Base-by-base conservation (phyloP, 1,140 invertebrate genomes). In the Ceratina australensis region DNA sequence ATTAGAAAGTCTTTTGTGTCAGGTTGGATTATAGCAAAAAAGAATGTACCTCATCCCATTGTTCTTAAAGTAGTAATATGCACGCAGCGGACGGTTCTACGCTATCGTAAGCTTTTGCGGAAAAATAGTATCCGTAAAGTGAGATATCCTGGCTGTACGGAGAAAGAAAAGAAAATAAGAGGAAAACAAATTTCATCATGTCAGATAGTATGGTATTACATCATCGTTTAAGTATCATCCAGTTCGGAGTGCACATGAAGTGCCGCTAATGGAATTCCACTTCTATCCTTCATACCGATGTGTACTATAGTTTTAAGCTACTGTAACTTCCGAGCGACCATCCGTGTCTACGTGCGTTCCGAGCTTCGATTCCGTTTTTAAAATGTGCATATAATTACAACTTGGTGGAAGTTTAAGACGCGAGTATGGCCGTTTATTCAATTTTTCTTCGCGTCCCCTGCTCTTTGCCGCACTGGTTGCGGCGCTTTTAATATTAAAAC, bases 321-420 rank as follows among this genome's bases (percentile, higher is more conserved):
- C 28, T 20, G 47, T 7, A 42, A 69, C 56, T 69, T 52, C 22
- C 7, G 1, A 33, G 8, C 74, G n/a, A 22, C 12, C 59, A 18
- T 68, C 49, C 24, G 16, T 33, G 49, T 28, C 42, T 42, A 50
- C 15, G 33, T 15, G 16, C 24, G 16, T 49, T 4, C 18, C 1
- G 54, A 24, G 33, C 4, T 52, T 52, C 56, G 56, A 76, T 71
- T 52, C 49, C 12, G 49, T 42, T 26, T 24, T 69, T 13, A 69
- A 76, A 76, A 69, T 76, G 56, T 71, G 66, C 56, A 76, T 69
- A 16, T 52, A 61, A 76, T 61, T 61, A 60, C 42, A 52, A 61
- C 1, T 76, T 42, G n/a, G 20, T 0, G 16, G 20, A 71, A 50
- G 7, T 61, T 71, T 18, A 0, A 22, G 57, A 33, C 54, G 28